phyloP scores from a whole-genome alignment of 2,113 vertebrate species.

The Poicephalus gulielmi region DNA sequence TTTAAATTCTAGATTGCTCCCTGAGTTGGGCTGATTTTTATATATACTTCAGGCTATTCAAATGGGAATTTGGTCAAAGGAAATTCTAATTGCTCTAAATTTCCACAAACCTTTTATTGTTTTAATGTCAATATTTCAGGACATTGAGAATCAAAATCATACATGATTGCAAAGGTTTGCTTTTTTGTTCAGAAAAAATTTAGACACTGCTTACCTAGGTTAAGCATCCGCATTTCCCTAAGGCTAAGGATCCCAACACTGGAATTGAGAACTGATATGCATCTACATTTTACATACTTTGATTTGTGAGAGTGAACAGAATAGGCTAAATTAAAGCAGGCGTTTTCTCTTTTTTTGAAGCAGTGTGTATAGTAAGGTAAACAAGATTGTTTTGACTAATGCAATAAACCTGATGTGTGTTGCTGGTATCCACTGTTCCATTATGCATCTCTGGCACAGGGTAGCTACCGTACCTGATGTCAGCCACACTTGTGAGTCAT shows the following conservation, averaged over 20 bases:
- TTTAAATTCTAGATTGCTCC: slow-evolving; percentile 52
- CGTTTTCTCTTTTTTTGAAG: background rate
- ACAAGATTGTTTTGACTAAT: background rate
- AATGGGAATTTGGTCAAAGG: slow-evolving; percentile 61
- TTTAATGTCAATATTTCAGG: slow-evolving; percentile 60
- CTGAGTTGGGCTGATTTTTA: slow-evolving; percentile 60
- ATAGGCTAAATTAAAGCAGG: background rate
- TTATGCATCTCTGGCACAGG: background rate
- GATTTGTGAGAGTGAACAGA: background rate
- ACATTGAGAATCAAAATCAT: slow-evolving; percentile 35
- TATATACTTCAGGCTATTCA: slow-evolving; percentile 58
- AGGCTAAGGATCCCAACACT: background rate
- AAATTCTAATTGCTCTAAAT: slow-evolving; percentile 62
- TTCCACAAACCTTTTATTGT: slow-evolving; percentile 43
- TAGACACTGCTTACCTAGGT: background rate
- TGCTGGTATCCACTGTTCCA: background rate
- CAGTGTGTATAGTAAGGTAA: background rate
- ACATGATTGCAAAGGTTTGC: slow-evolving; percentile 52
- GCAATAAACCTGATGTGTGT: background rate
- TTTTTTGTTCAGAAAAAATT: slow-evolving; percentile 31
- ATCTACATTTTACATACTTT: background rate
- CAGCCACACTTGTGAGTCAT: background rate
- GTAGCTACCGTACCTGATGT: background rate
- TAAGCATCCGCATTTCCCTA: background rate
- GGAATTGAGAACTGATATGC: slow-evolving; percentile 23